Percentiles rank a stretch among this genome's conserved stretches.
phyloP scores from a whole-genome alignment of 2,888 invertebrate genomes.

The Eupithecia subumbrata region DNA sequence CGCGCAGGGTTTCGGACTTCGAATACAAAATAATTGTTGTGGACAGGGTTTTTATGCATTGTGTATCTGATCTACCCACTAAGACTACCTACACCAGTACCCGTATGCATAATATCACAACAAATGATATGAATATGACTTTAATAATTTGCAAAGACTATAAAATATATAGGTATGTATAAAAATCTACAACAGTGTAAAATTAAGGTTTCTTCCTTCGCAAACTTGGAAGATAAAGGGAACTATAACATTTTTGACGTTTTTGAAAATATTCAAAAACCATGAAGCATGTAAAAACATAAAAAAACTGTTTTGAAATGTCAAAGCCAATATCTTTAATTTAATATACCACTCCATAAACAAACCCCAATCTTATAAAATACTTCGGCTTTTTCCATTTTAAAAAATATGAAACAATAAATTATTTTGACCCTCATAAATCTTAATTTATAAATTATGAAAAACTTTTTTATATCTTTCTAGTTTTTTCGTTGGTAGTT shows the following conservation, averaged over 20 bases:
- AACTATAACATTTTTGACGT: neutral
- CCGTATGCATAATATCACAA: too few species aligned
- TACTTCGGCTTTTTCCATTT: too few species aligned
- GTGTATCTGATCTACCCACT: too few species aligned
- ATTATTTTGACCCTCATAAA: neutral
- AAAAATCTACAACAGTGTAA: neutral
- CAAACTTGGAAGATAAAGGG: neutral
- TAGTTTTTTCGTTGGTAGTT: neutral
- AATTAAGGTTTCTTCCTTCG: neutral
- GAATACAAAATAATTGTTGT: neutral
- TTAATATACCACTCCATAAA: neutral
- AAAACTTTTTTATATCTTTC: neutral
- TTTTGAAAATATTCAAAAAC: neutral
- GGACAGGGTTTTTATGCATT: too few species aligned
- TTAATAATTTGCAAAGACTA: neutral
- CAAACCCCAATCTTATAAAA: too few species aligned
- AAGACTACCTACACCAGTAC: too few species aligned
- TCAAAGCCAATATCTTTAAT: neutral
- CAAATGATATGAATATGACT: too few species aligned
- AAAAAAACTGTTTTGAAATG: neutral
- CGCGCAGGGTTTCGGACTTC: neutral
- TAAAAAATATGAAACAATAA: too few species aligned
- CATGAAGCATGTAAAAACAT: neutral
- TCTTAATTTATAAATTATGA: neutral
- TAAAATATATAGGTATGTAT: neutral